Evolutionary conservation across 1,140 invertebrate species (phyloP).

Genomic region (Papilio aristodemus): DNA sequence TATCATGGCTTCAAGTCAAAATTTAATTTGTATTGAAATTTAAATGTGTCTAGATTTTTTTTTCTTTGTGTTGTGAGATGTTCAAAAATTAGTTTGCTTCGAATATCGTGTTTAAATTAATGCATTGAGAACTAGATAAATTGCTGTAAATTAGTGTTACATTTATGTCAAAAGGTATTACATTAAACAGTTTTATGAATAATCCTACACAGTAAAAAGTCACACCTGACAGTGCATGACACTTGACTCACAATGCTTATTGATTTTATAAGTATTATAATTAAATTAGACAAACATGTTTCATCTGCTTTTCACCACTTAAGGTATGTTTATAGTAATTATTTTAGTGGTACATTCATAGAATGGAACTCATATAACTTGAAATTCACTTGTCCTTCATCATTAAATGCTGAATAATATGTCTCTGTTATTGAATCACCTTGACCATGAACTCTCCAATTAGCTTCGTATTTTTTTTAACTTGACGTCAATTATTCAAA

Average conservation of each 20-base stretch:
- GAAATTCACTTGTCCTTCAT: not conserved
- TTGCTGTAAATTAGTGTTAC: not conserved
- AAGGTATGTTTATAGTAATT: not conserved
- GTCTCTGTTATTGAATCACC: not conserved
- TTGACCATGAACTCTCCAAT: not conserved
- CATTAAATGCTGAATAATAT: not conserved
- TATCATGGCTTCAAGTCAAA: not conserved
- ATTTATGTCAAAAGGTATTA: not conserved
- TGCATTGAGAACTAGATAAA: too few relatives aligned
- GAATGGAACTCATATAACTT: not conserved
- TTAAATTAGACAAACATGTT: constrained; percentile 22
- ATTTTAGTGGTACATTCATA: not conserved
- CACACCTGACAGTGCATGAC: not conserved
- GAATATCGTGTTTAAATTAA: not conserved
- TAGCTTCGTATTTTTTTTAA: not conserved
- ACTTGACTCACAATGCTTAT: constrained; percentile 1
- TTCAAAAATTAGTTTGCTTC: too few relatives aligned
- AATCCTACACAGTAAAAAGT: not conserved
- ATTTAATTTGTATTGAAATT: not conserved
- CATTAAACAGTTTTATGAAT: not conserved
- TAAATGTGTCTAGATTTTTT: not conserved
- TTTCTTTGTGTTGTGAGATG: not conserved
- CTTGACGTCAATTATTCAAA: not conserved
- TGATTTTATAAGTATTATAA: constrained; percentile 35
- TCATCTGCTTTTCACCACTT: not conserved